These are phyloP conservation scores for Cotesia glomerata DNA, from an alignment of 1,140 invertebrate species.

Conservation along the genomic window DNA sequence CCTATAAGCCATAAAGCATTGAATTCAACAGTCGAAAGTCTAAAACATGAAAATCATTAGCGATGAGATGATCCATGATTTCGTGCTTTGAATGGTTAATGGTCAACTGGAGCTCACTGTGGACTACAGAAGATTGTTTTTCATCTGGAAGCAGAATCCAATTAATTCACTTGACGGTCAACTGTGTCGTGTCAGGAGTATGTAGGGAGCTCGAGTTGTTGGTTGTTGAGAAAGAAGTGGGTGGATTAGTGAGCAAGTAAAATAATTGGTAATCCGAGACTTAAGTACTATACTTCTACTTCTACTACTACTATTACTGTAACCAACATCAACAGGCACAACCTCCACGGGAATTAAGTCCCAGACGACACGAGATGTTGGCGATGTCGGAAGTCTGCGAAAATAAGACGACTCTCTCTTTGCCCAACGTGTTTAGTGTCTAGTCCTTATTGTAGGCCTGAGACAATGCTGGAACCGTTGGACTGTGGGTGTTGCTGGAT, in stretches of 20 bases:
- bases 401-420: neutral
- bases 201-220: neutral
- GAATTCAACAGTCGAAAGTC: too few relatives aligned
- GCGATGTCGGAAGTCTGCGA: constrained; percentile 18
- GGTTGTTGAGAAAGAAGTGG: constrained; percentile 2
- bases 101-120: neutral
- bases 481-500: neutral
- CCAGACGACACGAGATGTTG: constrained; percentile 16
- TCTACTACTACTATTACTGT: too few relatives aligned
- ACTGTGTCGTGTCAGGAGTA: neutral
- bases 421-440: neutral
- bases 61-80: too few relatives aligned
- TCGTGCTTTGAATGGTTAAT: too few relatives aligned
- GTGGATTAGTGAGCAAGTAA: constrained; percentile 10
- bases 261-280: constrained; percentile 27
- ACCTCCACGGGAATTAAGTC: constrained; percentile 6
- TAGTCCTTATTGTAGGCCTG: neutral
- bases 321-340: too few relatives aligned
- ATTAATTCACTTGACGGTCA: constrained; percentile 3
- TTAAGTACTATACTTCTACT: too few relatives aligned
- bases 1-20: too few relatives aligned
- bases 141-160: neutral
- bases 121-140: neutral
- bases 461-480: neutral
- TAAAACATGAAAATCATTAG: too few relatives aligned